A percentile compares a stretch with the other conserved stretches of the same genome.
These are phyloP conservation scores for Drosophila gaucha DNA, from an alignment of 2,888 invertebrate species.

Conservation along the genomic window DNA sequence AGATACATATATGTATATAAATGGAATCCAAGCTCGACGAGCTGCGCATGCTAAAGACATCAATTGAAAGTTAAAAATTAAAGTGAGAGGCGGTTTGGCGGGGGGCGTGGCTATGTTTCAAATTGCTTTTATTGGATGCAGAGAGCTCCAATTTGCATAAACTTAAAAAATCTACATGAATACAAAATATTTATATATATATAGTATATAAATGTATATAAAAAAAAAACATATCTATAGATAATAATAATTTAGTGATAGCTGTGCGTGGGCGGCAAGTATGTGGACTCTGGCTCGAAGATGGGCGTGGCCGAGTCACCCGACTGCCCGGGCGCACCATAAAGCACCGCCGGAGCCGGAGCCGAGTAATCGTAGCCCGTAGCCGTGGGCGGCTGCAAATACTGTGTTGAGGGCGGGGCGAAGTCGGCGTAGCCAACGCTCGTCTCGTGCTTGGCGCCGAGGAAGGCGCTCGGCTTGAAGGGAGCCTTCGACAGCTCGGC, in stretches of 20 bases:
- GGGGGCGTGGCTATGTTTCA: slow-evolving; percentile 12
- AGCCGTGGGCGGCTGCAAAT: slow-evolving; percentile 58
- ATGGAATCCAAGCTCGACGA: slow-evolving; percentile 17
- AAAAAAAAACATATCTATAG: slow-evolving; percentile 3
- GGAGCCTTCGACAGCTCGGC: slow-evolving; percentile 71
- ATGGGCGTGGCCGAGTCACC: slow-evolving; percentile 60
- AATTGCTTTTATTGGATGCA: slow-evolving; percentile 24
- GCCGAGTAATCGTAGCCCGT: slow-evolving; percentile 72
- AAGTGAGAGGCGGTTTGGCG: slow-evolving; percentile 11
- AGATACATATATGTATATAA: background rate
- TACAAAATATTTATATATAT: background rate
- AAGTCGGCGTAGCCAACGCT: slow-evolving; percentile 45
- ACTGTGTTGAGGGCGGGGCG: slow-evolving; percentile 56
- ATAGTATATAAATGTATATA: slow-evolving; percentile 1
- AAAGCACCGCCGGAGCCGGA: slow-evolving; percentile 52
- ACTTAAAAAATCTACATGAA: slow-evolving; percentile 7
- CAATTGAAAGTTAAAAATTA: slow-evolving; percentile 4
- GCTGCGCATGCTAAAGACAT: slow-evolving; percentile 35
- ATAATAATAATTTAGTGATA: slow-evolving; percentile 56
- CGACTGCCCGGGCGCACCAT: slow-evolving; percentile 61
- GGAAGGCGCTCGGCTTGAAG: slow-evolving; percentile 83
- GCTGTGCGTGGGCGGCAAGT: slow-evolving; percentile 62
- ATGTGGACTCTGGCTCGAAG: slow-evolving; percentile 69
- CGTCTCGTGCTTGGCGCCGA: slow-evolving; percentile 81
- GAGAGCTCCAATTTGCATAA: slow-evolving; percentile 7